Base-by-base conservation (phyloP, 1,140 invertebrate genomes). In the Drosophila pseudoananassae region DNA sequence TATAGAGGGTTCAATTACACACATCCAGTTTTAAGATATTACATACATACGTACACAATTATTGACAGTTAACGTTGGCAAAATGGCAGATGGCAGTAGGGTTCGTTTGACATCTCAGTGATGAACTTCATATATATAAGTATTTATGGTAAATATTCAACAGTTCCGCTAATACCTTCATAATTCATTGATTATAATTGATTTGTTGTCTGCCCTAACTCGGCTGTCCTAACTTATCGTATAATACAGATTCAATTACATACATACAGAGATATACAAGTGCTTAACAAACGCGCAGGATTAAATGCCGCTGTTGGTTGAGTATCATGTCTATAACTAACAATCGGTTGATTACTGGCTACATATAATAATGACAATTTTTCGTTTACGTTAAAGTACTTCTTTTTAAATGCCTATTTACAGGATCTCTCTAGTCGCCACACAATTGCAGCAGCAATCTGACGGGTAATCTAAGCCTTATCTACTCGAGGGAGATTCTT, bases 51-150 rank as follows among this genome's bases (percentile, higher is more conserved):
- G 36, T 60, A 59, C 50, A 65, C 58, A 71, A 64, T 76, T 76
- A 84, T 79, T 84, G 80, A 84, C 81, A 27, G 66, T 43, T 80
- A 87, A 75, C 57, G 51, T 78, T 87, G 81, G 81, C 81, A 84
- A 84, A 83, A 73, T 65, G 77, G 69, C 80, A 83, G 55, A 78
- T 83, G 66, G 66, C 66, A 69, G 66, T 69, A 31, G 52, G 64
- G 51, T 54, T 69, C 33, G 43, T 43, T 43, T 5, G 63, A 69
- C 65, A 69, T 69, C 65, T 33, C 55, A 54, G 46, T 68, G 25
- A 54, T 69, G 50, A 69, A 74, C 56, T 73, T 73, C 27, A 53
- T 38, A 49, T 40, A 51, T 46, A 43, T 43, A 36, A 12, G 40
- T 43, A 43, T 15, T 14, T 43, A 43, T 3, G 15, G 23, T 71